A percentile compares a stretch with the other conserved stretches of the same genome.
Evolutionary conservation across 2,888 invertebrate genomes (phyloP).

Genomic region (Drosophila pullipes): DNA sequence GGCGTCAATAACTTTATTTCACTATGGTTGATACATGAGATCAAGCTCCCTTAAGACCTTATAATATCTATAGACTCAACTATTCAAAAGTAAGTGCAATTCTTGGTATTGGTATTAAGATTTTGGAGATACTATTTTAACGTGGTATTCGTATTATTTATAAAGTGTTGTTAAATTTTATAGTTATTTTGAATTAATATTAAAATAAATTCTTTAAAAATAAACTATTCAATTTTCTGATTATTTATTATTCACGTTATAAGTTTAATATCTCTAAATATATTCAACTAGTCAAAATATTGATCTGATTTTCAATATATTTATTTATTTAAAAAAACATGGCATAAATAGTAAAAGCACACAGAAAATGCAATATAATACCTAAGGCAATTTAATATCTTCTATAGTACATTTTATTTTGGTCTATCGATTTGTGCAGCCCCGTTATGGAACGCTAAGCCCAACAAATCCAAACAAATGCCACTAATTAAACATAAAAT

Average conservation of each 20-base stretch:
- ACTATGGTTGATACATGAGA: conserved; percentile 28
- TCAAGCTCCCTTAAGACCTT: neutral
- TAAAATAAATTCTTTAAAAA: too few relatives aligned
- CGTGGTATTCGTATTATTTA: neutral
- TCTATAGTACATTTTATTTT: neutral
- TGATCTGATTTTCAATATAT: neutral
- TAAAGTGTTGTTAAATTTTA: neutral
- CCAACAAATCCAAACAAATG: conserved; percentile 68
- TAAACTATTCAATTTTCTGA: neutral
- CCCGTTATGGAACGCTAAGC: conserved; percentile 20
- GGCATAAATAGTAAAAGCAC: neutral
- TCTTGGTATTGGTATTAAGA: neutral
- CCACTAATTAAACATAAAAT: conserved; percentile 71
- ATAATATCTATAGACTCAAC: neutral
- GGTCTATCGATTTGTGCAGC: conserved; percentile 5
- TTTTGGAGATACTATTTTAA: neutral
- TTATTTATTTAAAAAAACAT: neutral
- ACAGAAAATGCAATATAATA: neutral
- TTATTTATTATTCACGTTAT: neutral
- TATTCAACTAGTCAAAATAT: neutral
- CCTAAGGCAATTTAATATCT: neutral
- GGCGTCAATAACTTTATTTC: conserved; percentile 61
- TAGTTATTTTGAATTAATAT: neutral
- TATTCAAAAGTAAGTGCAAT: neutral
- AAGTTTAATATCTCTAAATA: neutral